Evolutionary conservation across 2,113 vertebrate genomes (phyloP).

Genomic region (Labeo rohita): DNA sequence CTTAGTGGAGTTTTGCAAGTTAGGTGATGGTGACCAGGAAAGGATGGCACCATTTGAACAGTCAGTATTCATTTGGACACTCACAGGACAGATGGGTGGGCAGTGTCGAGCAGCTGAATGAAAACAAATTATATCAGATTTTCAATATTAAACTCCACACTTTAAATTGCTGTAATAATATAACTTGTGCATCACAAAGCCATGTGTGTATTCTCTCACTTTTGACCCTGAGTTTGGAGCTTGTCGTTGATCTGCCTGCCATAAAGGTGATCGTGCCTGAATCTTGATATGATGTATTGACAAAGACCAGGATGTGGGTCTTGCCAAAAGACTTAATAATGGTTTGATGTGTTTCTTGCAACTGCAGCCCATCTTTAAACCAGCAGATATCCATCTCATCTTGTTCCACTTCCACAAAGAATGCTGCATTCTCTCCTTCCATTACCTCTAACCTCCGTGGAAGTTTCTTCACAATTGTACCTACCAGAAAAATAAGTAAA

Average conservation of each 20-base stretch:
- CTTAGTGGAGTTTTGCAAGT: constrained; percentile 73
- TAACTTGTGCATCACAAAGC: not conserved
- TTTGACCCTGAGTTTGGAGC: constrained; percentile 90
- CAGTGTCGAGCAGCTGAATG: constrained; percentile 80
- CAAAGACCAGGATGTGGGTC: constrained; percentile 91
- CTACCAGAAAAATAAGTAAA: constrained; percentile 53
- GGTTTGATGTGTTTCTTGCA: constrained; percentile 75
- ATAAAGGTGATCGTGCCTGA: constrained; percentile 87
- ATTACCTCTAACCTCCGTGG: constrained; percentile 90
- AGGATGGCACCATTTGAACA: constrained; percentile 81
- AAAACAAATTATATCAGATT: constrained; percentile 36
- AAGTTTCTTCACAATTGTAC: constrained; percentile 78
- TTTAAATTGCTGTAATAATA: not conserved
- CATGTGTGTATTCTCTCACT: constrained; percentile 69
- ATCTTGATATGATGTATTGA: constrained; percentile 85
- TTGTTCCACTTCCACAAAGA: constrained; percentile 87
- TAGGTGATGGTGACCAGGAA: constrained; percentile 79
- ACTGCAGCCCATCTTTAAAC: constrained; percentile 84
- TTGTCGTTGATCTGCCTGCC: constrained; percentile 82
- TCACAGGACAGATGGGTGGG: constrained; percentile 80
- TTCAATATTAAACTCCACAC: not conserved
- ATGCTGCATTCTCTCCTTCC: constrained; percentile 91
- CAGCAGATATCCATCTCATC: constrained; percentile 82
- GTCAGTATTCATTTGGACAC: constrained; percentile 77
- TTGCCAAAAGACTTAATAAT: constrained; percentile 90